Evolutionary conservation across 2,113 vertebrate genomes (phyloP), one percentile per base, ranked within the genome.

Genomic region (Nannobrachium achirus): DNA sequence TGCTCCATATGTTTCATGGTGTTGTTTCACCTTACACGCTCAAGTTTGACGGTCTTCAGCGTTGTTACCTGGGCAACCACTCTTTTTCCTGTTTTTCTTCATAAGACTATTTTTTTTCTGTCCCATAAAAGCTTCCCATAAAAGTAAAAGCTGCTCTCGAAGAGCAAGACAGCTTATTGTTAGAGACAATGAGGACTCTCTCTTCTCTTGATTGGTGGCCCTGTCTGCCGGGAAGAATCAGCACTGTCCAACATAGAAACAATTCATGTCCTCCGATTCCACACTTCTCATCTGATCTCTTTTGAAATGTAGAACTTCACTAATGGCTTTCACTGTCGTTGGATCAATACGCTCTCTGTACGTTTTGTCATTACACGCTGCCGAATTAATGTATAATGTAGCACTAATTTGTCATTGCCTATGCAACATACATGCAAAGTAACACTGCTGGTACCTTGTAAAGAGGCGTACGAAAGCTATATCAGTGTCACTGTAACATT

Each of bases 221-320:
- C 41, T 11, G 76, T 72, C 64, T 63, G 71, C 56, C 62, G 50
- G 73, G 69, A 73, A 81, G 78, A 85, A 87, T 87, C 80, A 83
- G 69, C 44, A 50, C 6, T 10, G 73, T 78, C 63, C 50, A 13
- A 71, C 8, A 7, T 63, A 1, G 1, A 77, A 56, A 71, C 66
- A 76, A 80, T 33, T 33, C 78, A 19, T 70, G 78, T 85, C 76
- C 56, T 70, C 74, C 58, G 73, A 50, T 79, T 83, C 58, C 61
- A 20, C 75, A 59, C 78, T 63, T 82, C 76, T 83, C 72, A 84
- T 80, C 78, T 71, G 7, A 63, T 10, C 16, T 69, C 9, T 73
- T 83, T 86, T 88, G 73, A 85, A 84, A 88, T 81, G 82, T 73
- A 80, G 62, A 82, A 76, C 61, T 71, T 49, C 60, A n/a, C 80